Evolutionary conservation across 2,888 invertebrate species (phyloP).

Genomic region (Cylindroiulus punctatus): DNA sequence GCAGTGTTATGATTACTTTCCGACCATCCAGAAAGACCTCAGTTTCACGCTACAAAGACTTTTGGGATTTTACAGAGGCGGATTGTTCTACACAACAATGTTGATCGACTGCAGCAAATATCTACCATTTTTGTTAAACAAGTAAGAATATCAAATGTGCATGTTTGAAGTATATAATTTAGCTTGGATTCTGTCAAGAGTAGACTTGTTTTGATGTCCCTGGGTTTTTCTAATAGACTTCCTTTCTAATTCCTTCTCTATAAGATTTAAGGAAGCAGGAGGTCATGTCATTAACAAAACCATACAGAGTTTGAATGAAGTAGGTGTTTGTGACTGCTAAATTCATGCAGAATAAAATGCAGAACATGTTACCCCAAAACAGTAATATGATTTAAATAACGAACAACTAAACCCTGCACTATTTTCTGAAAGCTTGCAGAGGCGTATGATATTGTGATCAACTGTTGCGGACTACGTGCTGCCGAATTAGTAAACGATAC

Average conservation of each 20-base stretch:
- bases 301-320: slow-evolving; percentile 73
- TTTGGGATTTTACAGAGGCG: slow-evolving; percentile 69
- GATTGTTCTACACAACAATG: slow-evolving; percentile 82
- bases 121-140: slow-evolving; percentile 80
- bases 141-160: slow-evolving; percentile 67
- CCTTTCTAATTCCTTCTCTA: neutral
- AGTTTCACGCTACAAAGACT: no score
- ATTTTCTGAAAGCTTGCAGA: slow-evolving; percentile 63
- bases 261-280: slow-evolving; percentile 73
- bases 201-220: no score
- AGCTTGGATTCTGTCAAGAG: no score
- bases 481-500: slow-evolving; percentile 65
- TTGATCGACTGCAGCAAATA: slow-evolving; percentile 79
- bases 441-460: slow-evolving; percentile 66
- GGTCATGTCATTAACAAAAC: slow-evolving; percentile 72
- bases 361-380: no score
- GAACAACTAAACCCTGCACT: neutral
- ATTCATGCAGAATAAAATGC: neutral
- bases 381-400: slow-evolving; percentile 50
- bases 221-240: slow-evolving; percentile 49
- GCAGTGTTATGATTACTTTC: no score
- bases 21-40: no score
- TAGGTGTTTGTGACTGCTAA: slow-evolving; percentile 63
- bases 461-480: slow-evolving; percentile 67
- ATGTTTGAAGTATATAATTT: neutral